Base-by-base conservation (phyloP, 2,113 vertebrate species). In the Progne subis region DNA sequence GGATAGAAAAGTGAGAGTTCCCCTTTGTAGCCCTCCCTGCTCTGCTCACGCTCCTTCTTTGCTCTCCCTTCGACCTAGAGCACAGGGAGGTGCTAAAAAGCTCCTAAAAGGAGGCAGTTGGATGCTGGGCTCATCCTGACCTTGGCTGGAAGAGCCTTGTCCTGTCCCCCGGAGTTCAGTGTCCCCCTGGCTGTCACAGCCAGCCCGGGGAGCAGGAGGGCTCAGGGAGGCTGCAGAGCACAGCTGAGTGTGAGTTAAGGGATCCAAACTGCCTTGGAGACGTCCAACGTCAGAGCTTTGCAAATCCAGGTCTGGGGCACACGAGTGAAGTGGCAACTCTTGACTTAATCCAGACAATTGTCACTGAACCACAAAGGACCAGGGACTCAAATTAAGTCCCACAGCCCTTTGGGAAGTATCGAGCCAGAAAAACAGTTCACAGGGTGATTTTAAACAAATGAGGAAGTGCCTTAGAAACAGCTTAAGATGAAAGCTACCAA, bases 371-470 rank as follows among this genome's bases (percentile, higher is more conserved):
- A 94, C 94, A 91, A 55, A 91, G 88, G 91, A 91, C 31, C 68
- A 63, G 56, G 84, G 84, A 63, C 93, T 83, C 93, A 93, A 93
- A 95, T 96, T 94, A 90, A 95, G 71, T 82, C 85, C 87, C 59
- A 34, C 29, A 85, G 85, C 93, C 93, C 92, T 95, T 91, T 90
- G 94, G 95, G 95, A 65, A 94, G 91, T 95, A 96, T 97, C 86
- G 86, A 88, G 68, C 43, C 90, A 91, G 94, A 93, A 95, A 96
- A 95, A 94, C 84, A 94, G 82, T 93, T 91, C 0, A 0, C 90
- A 92, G 96, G 93, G 95, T 94, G 95, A 96, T 96, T 95, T 95
- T 96, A 94, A 95, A 96, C 93, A 95, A 96, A 95, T 76, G 95
- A 95, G 84, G 75, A 95, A 96, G 90, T 94, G 94, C 90, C 95